phyloP scores from a whole-genome alignment of 2,888 invertebrate genomes.

The Pristionchus mayeri region DNA sequence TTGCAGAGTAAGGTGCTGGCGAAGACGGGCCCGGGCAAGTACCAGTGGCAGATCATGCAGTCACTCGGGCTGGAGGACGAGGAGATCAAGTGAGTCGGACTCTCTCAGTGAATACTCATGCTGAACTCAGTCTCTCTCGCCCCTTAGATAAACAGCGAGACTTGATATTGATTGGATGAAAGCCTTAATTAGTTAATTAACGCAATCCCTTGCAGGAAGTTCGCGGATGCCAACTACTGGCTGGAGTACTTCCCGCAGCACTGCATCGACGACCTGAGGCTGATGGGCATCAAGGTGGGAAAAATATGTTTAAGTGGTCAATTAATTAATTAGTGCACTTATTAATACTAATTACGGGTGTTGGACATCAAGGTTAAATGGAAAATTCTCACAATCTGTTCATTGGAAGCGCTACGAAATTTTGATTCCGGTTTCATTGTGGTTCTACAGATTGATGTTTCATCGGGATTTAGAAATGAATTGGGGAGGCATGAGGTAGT shows the following conservation, averaged over 20 bases:
- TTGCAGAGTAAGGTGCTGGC: constrained; percentile 91
- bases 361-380: neutral
- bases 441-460: neutral
- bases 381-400: no score
- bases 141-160: no score
- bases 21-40: constrained; percentile 90
- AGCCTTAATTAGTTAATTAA: neutral
- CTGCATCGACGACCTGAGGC: constrained; percentile 88
- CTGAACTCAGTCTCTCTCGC: no score
- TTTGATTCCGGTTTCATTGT: neutral
- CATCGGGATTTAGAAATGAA: neutral
- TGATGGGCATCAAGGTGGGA: constrained; percentile 91
- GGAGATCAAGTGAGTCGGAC: constrained; percentile 87
- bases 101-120: no score
- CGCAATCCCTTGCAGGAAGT: constrained; percentile 79
- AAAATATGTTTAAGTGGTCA: neutral
- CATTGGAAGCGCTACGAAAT: no score
- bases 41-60: constrained; percentile 99
- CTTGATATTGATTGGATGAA: no score
- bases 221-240: constrained; percentile 93
- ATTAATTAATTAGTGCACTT: neutral
- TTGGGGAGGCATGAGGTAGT: neutral
- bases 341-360: no score
- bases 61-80: constrained; percentile 90
- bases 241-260: constrained; percentile 95